Evolutionary conservation across 2,888 invertebrate genomes (phyloP).

Genomic region (Acanthoscelides obtectus): DNA sequence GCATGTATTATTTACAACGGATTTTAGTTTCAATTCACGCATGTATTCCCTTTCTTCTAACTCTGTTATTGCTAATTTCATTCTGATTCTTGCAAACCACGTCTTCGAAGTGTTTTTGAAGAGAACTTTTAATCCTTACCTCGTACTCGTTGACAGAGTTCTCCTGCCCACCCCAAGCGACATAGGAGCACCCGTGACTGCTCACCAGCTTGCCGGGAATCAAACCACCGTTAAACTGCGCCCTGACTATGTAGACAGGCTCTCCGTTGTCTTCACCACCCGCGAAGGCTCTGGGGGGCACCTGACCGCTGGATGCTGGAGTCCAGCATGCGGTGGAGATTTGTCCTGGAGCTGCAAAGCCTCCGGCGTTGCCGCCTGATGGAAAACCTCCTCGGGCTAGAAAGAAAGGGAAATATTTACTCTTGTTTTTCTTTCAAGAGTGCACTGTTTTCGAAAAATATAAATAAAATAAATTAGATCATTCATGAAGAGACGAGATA

Average conservation of each 20-base stretch:
- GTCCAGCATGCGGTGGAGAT: constrained; percentile 54
- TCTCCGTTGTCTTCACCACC: constrained; percentile 60
- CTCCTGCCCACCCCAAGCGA: constrained; percentile 74
- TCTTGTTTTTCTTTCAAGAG: too few species aligned
- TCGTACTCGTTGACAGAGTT: constrained; percentile 66
- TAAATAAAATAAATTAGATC: too few species aligned
- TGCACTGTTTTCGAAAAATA: too few species aligned
- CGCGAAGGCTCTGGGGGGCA: constrained; percentile 71
- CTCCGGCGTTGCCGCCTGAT: constrained; percentile 10
- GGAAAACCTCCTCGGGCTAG: constrained; percentile 2
- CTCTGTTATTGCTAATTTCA: too few species aligned
- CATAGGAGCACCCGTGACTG: constrained; percentile 60
- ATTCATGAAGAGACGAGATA: too few species aligned
- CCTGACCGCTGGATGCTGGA: constrained; percentile 59
- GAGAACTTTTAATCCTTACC: constrained; percentile 23
- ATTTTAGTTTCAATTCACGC: too few species aligned
- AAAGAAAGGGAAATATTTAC: too few species aligned
- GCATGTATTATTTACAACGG: too few species aligned
- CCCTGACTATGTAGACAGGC: constrained; percentile 64
- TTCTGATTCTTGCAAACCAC: too few species aligned
- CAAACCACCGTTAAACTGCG: constrained; percentile 65
- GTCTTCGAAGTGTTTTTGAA: too few species aligned
- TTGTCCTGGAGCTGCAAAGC: constrained; percentile 48
- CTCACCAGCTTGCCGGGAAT: constrained; percentile 76
- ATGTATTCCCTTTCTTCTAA: too few species aligned